Evolutionary conservation across 2,113 vertebrate species (phyloP), one percentile per base, ranked within the genome.

Genomic region (Dromiciops gliroides): DNA sequence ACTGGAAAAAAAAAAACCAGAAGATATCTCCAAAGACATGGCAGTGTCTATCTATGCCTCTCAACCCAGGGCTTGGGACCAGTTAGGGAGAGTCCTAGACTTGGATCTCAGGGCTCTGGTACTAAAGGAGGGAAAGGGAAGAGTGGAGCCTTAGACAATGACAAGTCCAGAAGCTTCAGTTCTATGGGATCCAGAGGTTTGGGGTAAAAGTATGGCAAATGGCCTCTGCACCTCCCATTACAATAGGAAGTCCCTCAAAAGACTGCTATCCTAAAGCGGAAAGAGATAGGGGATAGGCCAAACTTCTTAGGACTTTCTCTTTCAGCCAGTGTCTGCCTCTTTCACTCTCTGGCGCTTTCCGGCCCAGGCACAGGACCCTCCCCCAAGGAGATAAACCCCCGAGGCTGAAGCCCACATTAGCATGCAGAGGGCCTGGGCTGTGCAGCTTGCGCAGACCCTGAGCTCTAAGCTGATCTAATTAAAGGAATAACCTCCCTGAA

Each of bases 401-500:
- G 16, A 83, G 92, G 89, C 90, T 7, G 53, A 49, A 52, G 48
- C 95, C 67, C 89, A 50, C 90, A 94, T 89, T 89, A 75, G 92
- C 44, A 89, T 25, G 60, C 56, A 51, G 75, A 44, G 47, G 50
- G 52, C 19, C n/a, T 48, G 83, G 5, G 19, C 3, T 89, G 52
- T 48, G 52, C 22, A 51, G 67, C 67, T 83, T 83, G 67, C 67
- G n/a, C 11, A 0, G 89, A 23, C 83, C 51, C 50, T 31, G 28
- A 50, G 56, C 50, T 93, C 92, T 92, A 88, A 93, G 94, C 83
- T 88, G 94, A 96, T 95, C 92, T 92, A 95, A 94, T 96, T 93
- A 95, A 93, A 92, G 92, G 90, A 93, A 14, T 53, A 93, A 37
- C 95, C 50, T 53, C 49, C 90, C 91, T 50, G 83, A 67, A 50